Conservation (phyloP, 2,113 vertebrate species). For the Thomomys bottae region DNA sequence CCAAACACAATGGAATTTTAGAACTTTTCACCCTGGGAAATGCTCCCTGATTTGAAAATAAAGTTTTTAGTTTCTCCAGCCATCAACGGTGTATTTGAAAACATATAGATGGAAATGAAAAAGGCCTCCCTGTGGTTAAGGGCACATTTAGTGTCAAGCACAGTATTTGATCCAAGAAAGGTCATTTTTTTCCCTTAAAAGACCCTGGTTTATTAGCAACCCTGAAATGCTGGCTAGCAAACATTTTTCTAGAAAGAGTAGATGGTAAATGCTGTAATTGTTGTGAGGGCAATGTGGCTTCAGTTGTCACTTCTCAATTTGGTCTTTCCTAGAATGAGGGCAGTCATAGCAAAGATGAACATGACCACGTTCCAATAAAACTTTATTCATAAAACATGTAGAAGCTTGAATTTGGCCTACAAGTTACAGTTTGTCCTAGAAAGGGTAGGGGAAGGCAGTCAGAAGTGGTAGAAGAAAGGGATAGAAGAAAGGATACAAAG, state of each 20-base stretch:
- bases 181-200: neutral
- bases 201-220: neutral
- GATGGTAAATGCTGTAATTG: neutral
- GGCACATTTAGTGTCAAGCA: neutral
- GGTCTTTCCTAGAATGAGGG: neutral
- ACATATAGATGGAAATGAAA: neutral
- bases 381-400: constrained; percentile 34
- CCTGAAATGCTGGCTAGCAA: neutral
- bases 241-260: constrained; percentile 1
- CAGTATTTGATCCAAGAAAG: neutral
- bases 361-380: neutral
- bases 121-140: neutral
- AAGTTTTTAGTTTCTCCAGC: neutral
- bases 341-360: neutral
- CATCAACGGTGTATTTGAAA: neutral
- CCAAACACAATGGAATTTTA: neutral
- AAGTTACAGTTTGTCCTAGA: neutral
- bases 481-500: neutral
- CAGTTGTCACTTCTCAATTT: neutral
- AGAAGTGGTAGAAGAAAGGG: neutral
- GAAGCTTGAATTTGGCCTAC: neutral
- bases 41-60: constrained; percentile 31
- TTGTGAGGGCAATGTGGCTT: neutral
- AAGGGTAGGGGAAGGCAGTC: neutral
- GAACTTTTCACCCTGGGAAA: neutral